A percentile compares a stretch with the other conserved stretches of the same genome.
Evolutionary conservation across 2,113 vertebrate genomes (phyloP).

Genomic region (Anser cygnoides): DNA sequence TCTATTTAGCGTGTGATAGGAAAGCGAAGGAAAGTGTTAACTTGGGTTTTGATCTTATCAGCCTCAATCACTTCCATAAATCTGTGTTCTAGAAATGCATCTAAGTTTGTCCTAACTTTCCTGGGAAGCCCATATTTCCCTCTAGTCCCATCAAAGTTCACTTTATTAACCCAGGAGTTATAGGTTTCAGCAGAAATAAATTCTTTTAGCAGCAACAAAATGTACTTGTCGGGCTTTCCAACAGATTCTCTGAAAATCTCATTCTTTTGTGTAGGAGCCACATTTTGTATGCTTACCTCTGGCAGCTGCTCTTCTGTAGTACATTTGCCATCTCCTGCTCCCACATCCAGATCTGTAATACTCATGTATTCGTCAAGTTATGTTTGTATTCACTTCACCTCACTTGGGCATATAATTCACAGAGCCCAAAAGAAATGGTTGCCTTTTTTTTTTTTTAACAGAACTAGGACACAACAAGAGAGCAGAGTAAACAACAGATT

Average conservation of each 20-base stretch:
- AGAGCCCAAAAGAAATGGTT: neutral
- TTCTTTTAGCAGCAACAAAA: slow-evolving; percentile 75
- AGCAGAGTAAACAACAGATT: neutral
- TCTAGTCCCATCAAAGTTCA: slow-evolving; percentile 77
- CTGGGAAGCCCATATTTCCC: slow-evolving; percentile 76
- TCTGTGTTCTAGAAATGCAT: slow-evolving; percentile 71
- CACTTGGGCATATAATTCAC: neutral
- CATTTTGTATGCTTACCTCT: slow-evolving; percentile 63
- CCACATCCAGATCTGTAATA: neutral
- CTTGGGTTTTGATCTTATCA: slow-evolving; percentile 73
- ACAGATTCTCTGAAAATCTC: slow-evolving; percentile 67
- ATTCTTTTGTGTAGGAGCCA: slow-evolving; percentile 52
- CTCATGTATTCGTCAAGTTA: neutral
- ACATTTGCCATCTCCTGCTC: slow-evolving; percentile 12
- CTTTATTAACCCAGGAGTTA: slow-evolving; percentile 78
- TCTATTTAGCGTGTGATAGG: slow-evolving; percentile 52
- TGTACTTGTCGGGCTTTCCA: slow-evolving; percentile 69
- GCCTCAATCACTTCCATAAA: slow-evolving; percentile 75
- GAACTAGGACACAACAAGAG: neutral
- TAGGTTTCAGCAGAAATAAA: slow-evolving; percentile 78
- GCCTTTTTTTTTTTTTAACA: neutral
- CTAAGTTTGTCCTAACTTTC: slow-evolving; percentile 75
- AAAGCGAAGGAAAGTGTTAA: slow-evolving; percentile 70
- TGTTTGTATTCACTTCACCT: slow-evolving; percentile 2
- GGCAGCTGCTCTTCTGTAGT: slow-evolving; percentile 29